These are phyloP conservation scores for Kryptolebias marmoratus DNA, from an alignment of 2,113 vertebrate species.

Conservation along the genomic window DNA sequence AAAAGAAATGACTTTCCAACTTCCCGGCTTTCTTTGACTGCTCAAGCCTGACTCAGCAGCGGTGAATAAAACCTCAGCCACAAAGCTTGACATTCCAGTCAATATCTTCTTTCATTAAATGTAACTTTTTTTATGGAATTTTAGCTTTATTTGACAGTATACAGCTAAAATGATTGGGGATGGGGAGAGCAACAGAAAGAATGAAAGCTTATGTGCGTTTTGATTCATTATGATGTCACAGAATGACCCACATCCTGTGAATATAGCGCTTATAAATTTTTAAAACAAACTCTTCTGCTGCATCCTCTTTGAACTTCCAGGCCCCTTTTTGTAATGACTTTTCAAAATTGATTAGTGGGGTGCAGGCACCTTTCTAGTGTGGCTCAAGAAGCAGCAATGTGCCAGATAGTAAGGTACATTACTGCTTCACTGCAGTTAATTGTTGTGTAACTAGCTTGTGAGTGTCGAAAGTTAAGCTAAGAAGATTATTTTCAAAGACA, in stretches of 20 bases:
- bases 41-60: slow-evolving; percentile 64
- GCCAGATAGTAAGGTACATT: slow-evolving; percentile 1
- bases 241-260: neutral
- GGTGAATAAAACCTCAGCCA: slow-evolving; percentile 45
- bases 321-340: slow-evolving; percentile 19
- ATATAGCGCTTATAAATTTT: neutral
- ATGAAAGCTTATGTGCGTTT: neutral
- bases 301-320: slow-evolving; percentile 1
- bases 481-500: slow-evolving; percentile 1
- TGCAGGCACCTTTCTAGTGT: slow-evolving; percentile 3
- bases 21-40: slow-evolving; percentile 61
- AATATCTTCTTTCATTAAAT: slow-evolving; percentile 46
- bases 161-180: neutral
- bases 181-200: neutral
- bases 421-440: slow-evolving; percentile 39
- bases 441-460: slow-evolving; percentile 31
- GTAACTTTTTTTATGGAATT: slow-evolving; percentile 13
- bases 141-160: slow-evolving; percentile 30
- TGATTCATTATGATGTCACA: slow-evolving; percentile 5
- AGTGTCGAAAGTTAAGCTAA: slow-evolving; percentile 13
- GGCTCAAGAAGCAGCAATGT: slow-evolving; percentile 11
- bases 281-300: neutral
- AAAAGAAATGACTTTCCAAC: slow-evolving; percentile 73
- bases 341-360: slow-evolving; percentile 17
- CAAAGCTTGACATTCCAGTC: slow-evolving; percentile 24